phyloP scores from a whole-genome alignment of 2,113 vertebrate species.

The Hyla sarda region DNA sequence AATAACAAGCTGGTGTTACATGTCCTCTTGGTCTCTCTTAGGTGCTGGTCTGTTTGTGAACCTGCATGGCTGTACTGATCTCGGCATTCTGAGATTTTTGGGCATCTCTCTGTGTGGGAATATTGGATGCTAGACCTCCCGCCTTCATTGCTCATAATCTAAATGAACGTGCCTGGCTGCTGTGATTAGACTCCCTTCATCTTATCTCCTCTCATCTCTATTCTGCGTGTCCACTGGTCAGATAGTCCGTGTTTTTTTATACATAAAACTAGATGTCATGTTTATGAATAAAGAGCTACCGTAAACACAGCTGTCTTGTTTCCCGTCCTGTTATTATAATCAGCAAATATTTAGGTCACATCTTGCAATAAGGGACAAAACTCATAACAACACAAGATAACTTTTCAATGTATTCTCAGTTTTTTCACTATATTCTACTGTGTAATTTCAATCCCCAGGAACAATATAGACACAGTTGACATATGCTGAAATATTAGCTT shows the following conservation, averaged over 20 bases:
- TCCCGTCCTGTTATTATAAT: constrained; percentile 1
- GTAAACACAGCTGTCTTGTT: constrained; percentile 31
- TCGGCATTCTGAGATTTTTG: constrained; percentile 45
- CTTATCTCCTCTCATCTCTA: constrained; percentile 17
- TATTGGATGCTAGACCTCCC: constrained; percentile 46
- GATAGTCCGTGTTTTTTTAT: constrained; percentile 17
- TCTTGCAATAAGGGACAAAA: not conserved
- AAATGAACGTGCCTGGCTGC: constrained; percentile 52
- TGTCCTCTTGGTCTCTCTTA: constrained; percentile 53
- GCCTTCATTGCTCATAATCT: constrained; percentile 3
- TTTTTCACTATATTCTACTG: not conserved
- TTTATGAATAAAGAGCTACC: constrained; percentile 45
- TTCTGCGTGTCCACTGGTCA: constrained; percentile 44
- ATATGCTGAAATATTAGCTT: not conserved
- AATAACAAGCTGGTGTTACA: constrained; percentile 13
- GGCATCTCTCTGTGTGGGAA: constrained; percentile 56
- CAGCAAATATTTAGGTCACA: not conserved
- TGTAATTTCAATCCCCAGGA: not conserved
- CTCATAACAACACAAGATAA: not conserved
- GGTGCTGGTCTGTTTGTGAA: constrained; percentile 42
- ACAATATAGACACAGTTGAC: not conserved
- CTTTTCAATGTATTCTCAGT: not conserved
- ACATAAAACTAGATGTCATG: constrained; percentile 13
- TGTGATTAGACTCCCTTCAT: constrained; percentile 19
- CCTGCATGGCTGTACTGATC: constrained; percentile 38